These are phyloP conservation scores for Megalurothrips usitatus DNA, from an alignment of 2,888 invertebrate species.

Conservation along the genomic window DNA sequence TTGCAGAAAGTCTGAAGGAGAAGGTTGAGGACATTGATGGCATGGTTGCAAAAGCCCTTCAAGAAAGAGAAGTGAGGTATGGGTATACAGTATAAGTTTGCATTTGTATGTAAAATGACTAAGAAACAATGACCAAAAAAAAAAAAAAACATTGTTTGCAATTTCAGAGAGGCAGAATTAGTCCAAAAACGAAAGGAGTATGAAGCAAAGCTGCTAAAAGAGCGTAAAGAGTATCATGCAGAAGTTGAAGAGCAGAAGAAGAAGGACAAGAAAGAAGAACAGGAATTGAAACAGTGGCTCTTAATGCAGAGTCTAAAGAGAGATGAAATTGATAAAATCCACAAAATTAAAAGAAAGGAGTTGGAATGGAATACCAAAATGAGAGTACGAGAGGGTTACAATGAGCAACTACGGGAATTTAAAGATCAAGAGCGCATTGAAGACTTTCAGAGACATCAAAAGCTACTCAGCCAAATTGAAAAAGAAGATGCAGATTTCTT, in stretches of 20 bases:
- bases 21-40: background rate
- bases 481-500: constrained; percentile 6
- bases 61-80: background rate
- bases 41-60: background rate
- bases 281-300: background rate
- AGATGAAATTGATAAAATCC: background rate
- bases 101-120: too few species aligned
- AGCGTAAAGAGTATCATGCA: background rate
- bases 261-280: background rate
- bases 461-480: background rate
- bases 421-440: background rate
- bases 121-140: background rate
- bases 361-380: background rate
- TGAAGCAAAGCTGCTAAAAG: background rate
- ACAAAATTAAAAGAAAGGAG: constrained; percentile 2
- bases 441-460: background rate
- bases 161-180: background rate
- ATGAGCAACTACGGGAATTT: background rate
- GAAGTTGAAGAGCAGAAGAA: background rate
- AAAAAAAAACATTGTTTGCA: background rate
- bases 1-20: background rate
- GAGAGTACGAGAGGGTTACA: background rate
- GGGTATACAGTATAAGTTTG: background rate
- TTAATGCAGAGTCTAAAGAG: background rate
- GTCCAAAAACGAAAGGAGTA: background rate